Evolutionary conservation across 2,113 vertebrate species (phyloP).

Genomic region (Willisornis vidua): DNA sequence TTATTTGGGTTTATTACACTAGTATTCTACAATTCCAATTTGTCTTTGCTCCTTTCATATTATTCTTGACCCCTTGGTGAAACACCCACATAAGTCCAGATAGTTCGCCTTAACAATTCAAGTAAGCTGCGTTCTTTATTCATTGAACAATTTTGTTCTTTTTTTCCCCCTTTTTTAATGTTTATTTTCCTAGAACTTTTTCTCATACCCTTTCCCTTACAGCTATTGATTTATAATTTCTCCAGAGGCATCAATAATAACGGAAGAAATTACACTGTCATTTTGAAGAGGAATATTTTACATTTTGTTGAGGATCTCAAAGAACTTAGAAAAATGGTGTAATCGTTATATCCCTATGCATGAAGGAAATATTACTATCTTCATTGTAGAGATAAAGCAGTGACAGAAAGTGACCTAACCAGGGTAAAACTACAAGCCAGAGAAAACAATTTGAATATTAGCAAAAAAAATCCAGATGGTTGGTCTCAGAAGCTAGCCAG

Average conservation of each 20-base stretch:
- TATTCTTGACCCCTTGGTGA: conserved; percentile 50
- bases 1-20: conserved; percentile 58
- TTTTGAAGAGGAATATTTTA: conserved; percentile 24
- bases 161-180: background rate
- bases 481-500: background rate
- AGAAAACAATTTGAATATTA: background rate
- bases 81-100: conserved; percentile 54
- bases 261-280: background rate
- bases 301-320: background rate
- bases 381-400: background rate
- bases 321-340: background rate
- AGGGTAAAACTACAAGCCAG: background rate
- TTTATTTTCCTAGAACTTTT: conserved; percentile 41
- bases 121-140: conserved; percentile 28
- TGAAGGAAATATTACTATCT: background rate
- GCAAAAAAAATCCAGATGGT: background rate
- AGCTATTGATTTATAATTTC: conserved; percentile 50
- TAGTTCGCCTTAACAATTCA: conserved; percentile 31
- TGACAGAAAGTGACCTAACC: background rate
- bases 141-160: background rate
- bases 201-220: conserved; percentile 38
- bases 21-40: conserved; percentile 31
- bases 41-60: conserved; percentile 63
- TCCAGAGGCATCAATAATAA: conserved; percentile 26
- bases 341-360: background rate